Base-by-base conservation (phyloP, 2,797 vertebrate genomes). In the Pantherophis alleghaniensis region DNA sequence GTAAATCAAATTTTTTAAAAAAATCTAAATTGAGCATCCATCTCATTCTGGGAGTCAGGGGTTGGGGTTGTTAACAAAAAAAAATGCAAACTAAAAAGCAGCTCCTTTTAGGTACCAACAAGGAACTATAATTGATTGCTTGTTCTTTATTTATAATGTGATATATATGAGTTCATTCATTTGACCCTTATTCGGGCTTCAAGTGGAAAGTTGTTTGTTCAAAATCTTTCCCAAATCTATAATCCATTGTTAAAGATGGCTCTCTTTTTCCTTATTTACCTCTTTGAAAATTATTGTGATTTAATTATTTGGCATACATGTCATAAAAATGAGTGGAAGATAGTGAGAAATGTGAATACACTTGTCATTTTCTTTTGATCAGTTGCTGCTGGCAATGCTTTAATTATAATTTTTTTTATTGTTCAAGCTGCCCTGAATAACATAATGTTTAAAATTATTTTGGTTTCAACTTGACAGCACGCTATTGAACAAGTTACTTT, bases 401-500 rank as follows among this genome's bases (percentile, higher is more conserved):
- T 47, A 42, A 90, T 89, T 93, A 79, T 86, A 56, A 69, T 20
- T 63, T 28, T 28, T 28, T 53, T 59, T n/a, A 37, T 63, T 88
- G 53, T 51, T 88, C 2, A 28, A 55, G 32, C 24, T 92, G 51
- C 66, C 89, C 60, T 94, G 55, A 37, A 24, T 94, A 63, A 69
- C 83, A 87, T 10, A 7, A 53, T 11, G 86, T 59, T 55, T 88
- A 66, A 95, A 60, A 79, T 87, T 37, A 66, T 93, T 92, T 92
- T 20, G 53, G 6, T 94, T 95, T 94, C 93, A 88, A 61, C 83
- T 53, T 92, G 47, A 26, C 91, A 87, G 10, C 87, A 66, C 51
- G 53, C 79, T 94, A 32, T 91, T 92, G 59, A 96, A 92, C 91
- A 90, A 92, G 87, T 93, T 2, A 59, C 22, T 28, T 42, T 87